Evolutionary conservation across 1,140 invertebrate species (phyloP), one percentile per base, ranked within the genome.

Genomic region (Tachypleus tridentatus): DNA sequence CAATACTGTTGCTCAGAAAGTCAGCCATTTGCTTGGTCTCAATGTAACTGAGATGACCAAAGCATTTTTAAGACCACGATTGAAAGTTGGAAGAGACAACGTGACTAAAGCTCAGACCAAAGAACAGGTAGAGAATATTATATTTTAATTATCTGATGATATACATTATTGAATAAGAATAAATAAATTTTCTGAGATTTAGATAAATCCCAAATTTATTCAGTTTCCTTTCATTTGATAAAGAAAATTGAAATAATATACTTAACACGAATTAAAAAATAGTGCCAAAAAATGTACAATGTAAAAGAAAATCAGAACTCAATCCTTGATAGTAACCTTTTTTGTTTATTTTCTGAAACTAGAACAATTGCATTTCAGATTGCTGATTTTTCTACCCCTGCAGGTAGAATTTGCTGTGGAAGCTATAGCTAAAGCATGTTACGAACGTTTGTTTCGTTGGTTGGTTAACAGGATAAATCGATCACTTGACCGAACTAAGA

Each of bases 91-190:
- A 11, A 84, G 97, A 63, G 97, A 99, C 76, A 94, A 91, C 76
- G 96, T 99, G 2, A 97, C 93, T 4, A 99, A 99, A 80, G 93
- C 96, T 50, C 97, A 99, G 78, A 99, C 94, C 4, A 98, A 98
- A 79, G 97, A 98, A 76, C 97, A 99, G 79, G 82, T 83, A 63
- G 67, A 70, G 64, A 49, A 3, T 29, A 29, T 29, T 29, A 29
- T 29, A 29, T 29, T 29, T 29, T 29, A 29, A 29, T 29, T 29
- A 29, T 2, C 29, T 29, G 29, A 29, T 29, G 29, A 29, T 29
- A 29, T 29, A 29, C 29, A 29, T 29, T 29, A 29, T 29, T 29
- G 29, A 29, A 29, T 29, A 29, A 29, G 29, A 29, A 29, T 29
- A 29, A 29, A 29, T 29, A 29, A 29, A 29, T 29, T 29, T 29